Evolutionary conservation across 2,888 invertebrate species (phyloP), one percentile per base, ranked within the genome.

Genomic region (Venusia cambrica): DNA sequence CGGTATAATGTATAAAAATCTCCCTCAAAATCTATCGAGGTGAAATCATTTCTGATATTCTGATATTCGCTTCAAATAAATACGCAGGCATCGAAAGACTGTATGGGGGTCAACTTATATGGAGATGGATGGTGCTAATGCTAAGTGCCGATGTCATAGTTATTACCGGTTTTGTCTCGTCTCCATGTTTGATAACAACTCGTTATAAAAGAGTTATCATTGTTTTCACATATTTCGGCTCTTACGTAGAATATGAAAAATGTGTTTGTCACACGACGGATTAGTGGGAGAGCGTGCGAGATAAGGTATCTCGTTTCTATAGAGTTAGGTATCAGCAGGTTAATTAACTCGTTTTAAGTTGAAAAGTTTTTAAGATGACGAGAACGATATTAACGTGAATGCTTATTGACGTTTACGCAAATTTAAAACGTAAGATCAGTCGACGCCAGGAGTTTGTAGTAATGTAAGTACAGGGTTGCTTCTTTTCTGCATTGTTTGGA

Each of bases 291-390:
- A 13, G 25, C 25, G 27, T 14, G 36, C 24, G 16, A 17, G 42
- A 45, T 45, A 45, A 42, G 8, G 11, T 13, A 26, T 26, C 35
- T 39, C 42, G 34, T 42, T 42, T 42, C 29, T 41, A 33, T 33
- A 35, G 21, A 25, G 27, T n/a, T 14, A 7, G 6, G 25, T 34
- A 27, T 33, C 22, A 3, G 21, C 14, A 24, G 32, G 20, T 45
- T 41, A 25, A 29, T 35, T 38, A 25, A 35, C 38, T 40, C 34
- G 16, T 25, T 33, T 28, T 13, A 26, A 27, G 29, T 33, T 26
- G 26, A 17, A 29, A 24, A 17, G 10, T 19, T 26, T 16, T 18
- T 11, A 25, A 32, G 11, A 12, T 21, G 0, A 21, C 16, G 15
- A 5, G 13, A 16, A n/a, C 21, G 14, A 30, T n/a, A n/a, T n/a